These are phyloP conservation scores for Bubo bubo DNA, from an alignment of 2,113 vertebrate species.

Conservation along the genomic window DNA sequence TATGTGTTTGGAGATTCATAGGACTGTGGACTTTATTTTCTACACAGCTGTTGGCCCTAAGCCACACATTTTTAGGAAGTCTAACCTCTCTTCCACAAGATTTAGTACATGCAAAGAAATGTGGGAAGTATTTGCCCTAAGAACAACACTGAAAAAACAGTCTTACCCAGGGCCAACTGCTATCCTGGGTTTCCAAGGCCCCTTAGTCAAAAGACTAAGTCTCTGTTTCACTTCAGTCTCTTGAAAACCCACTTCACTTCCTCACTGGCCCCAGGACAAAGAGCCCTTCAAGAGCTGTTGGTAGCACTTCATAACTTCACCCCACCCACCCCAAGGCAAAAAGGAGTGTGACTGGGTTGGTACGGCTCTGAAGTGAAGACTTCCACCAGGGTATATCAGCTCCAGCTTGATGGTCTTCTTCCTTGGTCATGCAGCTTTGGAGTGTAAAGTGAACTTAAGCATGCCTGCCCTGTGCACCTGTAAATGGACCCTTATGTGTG, in stretches of 20 bases:
- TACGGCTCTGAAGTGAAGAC: not conserved
- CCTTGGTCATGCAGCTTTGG: not conserved
- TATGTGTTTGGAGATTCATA: not conserved
- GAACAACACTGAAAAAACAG: not conserved
- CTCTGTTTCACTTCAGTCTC: not conserved
- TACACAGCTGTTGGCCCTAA: not conserved
- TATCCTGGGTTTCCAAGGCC: not conserved
- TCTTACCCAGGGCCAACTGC: not conserved
- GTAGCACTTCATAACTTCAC: not conserved
- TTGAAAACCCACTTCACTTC: not conserved
- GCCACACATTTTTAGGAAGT: not conserved
- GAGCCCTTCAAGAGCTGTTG: not conserved
- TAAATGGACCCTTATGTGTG: fast-evolving
- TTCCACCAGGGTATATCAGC: not conserved
- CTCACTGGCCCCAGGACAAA: not conserved
- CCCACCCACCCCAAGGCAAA: fast-evolving
- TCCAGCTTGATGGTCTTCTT: fast-evolving
- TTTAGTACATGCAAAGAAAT: not conserved
- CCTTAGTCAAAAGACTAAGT: not conserved
- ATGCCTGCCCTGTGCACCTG: not conserved
- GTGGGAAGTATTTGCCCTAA: not conserved
- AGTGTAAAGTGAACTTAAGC: not conserved
- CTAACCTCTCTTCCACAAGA: not conserved
- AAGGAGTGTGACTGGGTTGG: not conserved
- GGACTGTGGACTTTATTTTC: not conserved